A percentile compares a stretch with the other conserved stretches of the same genome.
Conservation (phyloP, 1,140 invertebrate species). For the Pseudomyrmex sp. region DNA sequence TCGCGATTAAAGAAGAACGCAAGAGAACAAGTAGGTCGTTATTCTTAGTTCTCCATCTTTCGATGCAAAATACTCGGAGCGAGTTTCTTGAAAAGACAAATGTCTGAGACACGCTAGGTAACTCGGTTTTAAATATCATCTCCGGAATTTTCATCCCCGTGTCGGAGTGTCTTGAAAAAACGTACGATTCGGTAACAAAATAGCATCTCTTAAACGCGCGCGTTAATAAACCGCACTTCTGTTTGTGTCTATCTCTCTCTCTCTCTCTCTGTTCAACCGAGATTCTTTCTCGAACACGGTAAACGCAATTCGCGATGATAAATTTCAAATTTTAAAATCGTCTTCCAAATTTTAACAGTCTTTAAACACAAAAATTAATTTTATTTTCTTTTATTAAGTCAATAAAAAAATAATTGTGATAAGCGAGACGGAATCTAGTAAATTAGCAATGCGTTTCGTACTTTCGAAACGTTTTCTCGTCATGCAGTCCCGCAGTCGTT, state of each 20-base stretch:
- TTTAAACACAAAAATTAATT: no score
- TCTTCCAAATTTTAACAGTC: no score
- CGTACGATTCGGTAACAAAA: not conserved
- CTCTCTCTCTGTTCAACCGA: not conserved
- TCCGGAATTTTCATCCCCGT: not conserved
- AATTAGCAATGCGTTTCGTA: conserved; percentile 3
- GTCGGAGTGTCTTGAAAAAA: not conserved
- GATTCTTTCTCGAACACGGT: not conserved
- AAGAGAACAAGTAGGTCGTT: conserved; percentile 29
- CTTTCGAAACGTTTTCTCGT: not conserved
- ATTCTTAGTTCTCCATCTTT: conserved; percentile 18
- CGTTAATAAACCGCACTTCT: not conserved
- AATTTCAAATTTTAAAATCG: not conserved
- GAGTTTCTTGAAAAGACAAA: not conserved
- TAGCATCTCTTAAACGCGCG: no score
- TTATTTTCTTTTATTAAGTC: no score
- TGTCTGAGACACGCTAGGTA: not conserved
- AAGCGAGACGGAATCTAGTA: not conserved
- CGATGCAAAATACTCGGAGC: not conserved
- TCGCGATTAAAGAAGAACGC: conserved; percentile 1
- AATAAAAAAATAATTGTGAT: not conserved
- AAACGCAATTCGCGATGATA: not conserved
- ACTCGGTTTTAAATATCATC: conserved; percentile 40
- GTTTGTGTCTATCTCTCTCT: no score
- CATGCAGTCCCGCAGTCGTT: not conserved